Evolutionary conservation across 1,140 invertebrate genomes (phyloP).

Genomic region (Drosophila trapezifrons): DNA sequence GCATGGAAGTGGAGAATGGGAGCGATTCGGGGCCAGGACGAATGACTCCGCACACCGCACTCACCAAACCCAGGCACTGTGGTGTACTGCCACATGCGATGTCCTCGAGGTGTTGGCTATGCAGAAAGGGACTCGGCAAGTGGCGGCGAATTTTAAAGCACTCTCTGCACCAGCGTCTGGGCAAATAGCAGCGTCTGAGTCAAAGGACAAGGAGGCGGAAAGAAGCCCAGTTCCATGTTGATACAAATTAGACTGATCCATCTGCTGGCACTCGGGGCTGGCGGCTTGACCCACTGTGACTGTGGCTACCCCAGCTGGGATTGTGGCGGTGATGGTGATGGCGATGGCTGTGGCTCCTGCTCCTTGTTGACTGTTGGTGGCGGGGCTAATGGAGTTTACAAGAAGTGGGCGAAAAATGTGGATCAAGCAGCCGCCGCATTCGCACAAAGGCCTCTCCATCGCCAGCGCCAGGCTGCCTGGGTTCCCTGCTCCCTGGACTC

Average conservation of each 20-base stretch:
- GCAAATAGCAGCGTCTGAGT: constrained; percentile 30
- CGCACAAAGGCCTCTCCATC: constrained; percentile 56
- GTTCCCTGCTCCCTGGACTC: constrained; percentile 7
- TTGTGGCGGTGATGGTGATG: constrained; percentile 3
- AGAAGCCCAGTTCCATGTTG: constrained; percentile 28
- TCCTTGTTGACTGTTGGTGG: constrained; percentile 31
- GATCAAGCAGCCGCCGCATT: constrained; percentile 64
- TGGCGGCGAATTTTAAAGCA: constrained; percentile 39
- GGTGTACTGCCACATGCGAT: background rate
- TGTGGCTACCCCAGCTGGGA: constrained; percentile 3
- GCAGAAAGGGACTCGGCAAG: constrained; percentile 43
- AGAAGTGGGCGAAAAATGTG: constrained; percentile 59
- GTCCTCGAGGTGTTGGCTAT: constrained; percentile 32
- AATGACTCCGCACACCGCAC: background rate
- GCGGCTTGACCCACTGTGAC: constrained; percentile 29
- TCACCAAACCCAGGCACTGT: constrained; percentile 17
- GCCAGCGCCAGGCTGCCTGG: background rate
- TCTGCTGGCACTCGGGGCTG: constrained; percentile 19
- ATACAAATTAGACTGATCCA: constrained; percentile 54
- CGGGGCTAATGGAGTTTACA: constrained; percentile 75
- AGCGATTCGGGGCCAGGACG: background rate
- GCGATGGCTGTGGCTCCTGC: constrained; percentile 10
- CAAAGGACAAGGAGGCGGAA: constrained; percentile 23
- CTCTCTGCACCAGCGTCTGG: constrained; percentile 9
- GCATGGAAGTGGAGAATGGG: background rate